Conservation (phyloP, 30 jellyfish, hydroid and myxozoan genomes). For the Aurelia sp. region DNA sequence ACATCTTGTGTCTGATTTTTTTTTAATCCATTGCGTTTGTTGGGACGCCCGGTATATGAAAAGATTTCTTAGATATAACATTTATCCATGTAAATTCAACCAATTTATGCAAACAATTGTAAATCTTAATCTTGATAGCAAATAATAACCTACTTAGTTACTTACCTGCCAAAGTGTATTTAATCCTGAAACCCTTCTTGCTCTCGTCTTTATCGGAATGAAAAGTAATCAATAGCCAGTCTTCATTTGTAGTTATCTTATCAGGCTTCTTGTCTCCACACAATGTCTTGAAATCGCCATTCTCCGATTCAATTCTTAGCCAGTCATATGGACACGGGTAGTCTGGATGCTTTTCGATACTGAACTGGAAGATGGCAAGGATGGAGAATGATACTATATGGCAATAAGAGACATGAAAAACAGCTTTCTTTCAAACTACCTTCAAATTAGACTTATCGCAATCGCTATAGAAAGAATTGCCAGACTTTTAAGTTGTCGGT, state of each 20-base stretch:
- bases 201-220: slow-evolving; percentile 76
- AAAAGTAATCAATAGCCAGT: slow-evolving; percentile 75
- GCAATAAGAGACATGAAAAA: not conserved
- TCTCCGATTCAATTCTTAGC: slow-evolving; percentile 67
- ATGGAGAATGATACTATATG: not conserved
- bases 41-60: no score
- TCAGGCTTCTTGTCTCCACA: slow-evolving; percentile 84
- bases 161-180: slow-evolving; percentile 78
- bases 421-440: no score
- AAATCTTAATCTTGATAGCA: no score
- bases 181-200: slow-evolving; percentile 80
- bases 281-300: slow-evolving; percentile 56
- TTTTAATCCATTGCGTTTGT: no score
- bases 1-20: no score
- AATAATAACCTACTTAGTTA: no score
- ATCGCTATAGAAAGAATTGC: no score
- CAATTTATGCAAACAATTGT: no score
- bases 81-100: no score
- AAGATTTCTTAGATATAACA: no score
- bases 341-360: slow-evolving; percentile 91
- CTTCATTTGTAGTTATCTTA: slow-evolving; percentile 46
- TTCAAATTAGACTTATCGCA: no score
- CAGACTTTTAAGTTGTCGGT: no score
- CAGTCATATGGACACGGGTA: slow-evolving; percentile 94
- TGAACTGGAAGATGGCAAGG: slow-evolving; percentile 64